A percentile compares a stretch with the other conserved stretches of the same genome.
Conservation (phyloP, 2,797 vertebrate species). For the Prionace glauca region DNA sequence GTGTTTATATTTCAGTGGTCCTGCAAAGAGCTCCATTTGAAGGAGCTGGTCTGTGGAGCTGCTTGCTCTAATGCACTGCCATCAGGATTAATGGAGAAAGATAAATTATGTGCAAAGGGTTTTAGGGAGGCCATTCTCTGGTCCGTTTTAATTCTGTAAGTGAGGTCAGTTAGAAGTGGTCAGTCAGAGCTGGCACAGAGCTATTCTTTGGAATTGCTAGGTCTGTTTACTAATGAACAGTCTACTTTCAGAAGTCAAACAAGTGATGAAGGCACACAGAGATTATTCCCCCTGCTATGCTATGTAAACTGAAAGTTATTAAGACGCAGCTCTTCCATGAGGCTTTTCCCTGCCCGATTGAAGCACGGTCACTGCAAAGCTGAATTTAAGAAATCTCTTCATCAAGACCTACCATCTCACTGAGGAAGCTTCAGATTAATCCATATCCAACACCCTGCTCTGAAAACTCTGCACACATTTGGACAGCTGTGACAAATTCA, state of each 20-base stretch:
- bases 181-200: not conserved
- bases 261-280: not conserved
- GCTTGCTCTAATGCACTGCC: not conserved
- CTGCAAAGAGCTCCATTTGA: not conserved
- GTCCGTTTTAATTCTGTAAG: not conserved
- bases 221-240: not conserved
- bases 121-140: not conserved
- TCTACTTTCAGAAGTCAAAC: not conserved
- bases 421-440: too few species aligned
- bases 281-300: too few species aligned
- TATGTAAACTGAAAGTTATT: not conserved
- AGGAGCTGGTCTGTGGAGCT: not conserved
- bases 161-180: not conserved
- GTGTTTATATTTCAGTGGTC: not conserved
- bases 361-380: not conserved
- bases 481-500: not conserved
- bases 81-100: constrained; percentile 16
- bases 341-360: too few species aligned
- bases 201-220: not conserved
- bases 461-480: not conserved
- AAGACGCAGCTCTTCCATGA: not conserved
- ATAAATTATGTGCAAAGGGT: not conserved
- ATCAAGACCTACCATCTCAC: not conserved
- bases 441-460: not conserved
- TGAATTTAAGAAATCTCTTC: not conserved